Evolutionary conservation across 1,140 invertebrate genomes (phyloP).

Genomic region (Cecropterus lyciades): DNA sequence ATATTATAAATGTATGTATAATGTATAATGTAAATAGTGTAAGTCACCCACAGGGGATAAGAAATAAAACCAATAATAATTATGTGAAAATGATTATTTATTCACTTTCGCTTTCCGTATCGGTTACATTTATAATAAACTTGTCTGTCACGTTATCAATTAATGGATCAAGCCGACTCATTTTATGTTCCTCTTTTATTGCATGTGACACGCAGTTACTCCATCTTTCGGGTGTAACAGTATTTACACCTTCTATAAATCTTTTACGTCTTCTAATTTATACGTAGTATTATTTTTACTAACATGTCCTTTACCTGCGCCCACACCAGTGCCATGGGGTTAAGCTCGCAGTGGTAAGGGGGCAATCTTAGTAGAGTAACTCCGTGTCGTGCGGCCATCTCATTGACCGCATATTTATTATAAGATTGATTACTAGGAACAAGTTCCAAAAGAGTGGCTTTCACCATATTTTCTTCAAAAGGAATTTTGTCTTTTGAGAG

Average conservation of each 20-base stretch:
- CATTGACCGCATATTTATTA: slow-evolving; percentile 24
- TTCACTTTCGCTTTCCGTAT: no score
- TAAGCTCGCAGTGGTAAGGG: slow-evolving; percentile 36
- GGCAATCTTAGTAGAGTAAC: slow-evolving; percentile 34
- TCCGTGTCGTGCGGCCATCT: slow-evolving; percentile 26
- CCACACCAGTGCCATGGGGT: slow-evolving; percentile 34
- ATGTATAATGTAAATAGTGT: no score
- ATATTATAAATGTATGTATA: no score
- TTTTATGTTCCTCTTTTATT: slow-evolving; percentile 38
- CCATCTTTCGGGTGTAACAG: slow-evolving; percentile 32
- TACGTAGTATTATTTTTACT: slow-evolving; percentile 28
- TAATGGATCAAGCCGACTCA: slow-evolving; percentile 28
- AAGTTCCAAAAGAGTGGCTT: slow-evolving; percentile 24
- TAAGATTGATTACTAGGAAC: slow-evolving; percentile 10
- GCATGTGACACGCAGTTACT: slow-evolving; percentile 37
- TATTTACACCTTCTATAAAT: slow-evolving; percentile 29
- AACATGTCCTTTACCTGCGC: slow-evolving; percentile 33
- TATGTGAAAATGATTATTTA: no score
- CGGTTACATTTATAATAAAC: no score
- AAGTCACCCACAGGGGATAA: no score
- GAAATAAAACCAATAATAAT: no score
- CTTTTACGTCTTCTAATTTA: slow-evolving; percentile 31
- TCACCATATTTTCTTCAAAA: slow-evolving; percentile 17
- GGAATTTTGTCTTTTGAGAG: slow-evolving; percentile 11
- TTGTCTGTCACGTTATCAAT: no score